Conservation (phyloP, 2,113 vertebrate genomes). For the Gulo gulo region DNA sequence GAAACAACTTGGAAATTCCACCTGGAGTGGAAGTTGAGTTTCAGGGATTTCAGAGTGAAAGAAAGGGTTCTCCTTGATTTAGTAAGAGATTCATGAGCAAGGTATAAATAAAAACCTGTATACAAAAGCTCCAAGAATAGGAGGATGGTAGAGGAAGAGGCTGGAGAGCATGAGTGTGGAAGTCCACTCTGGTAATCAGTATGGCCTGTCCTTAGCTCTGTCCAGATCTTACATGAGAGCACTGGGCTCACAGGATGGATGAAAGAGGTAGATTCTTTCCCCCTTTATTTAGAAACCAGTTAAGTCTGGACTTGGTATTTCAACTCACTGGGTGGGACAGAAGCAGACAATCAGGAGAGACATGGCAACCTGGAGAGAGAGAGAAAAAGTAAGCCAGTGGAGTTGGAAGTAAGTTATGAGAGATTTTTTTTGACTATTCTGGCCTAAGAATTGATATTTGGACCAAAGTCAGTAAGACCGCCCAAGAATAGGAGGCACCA, state of each 20-base stretch:
- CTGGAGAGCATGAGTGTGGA: background rate
- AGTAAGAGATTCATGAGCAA: background rate
- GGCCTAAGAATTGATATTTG: background rate
- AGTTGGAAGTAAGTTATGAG: background rate
- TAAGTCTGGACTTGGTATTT: background rate
- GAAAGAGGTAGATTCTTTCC: background rate
- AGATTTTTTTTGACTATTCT: background rate
- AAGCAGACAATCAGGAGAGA: background rate
- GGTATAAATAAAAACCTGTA: background rate
- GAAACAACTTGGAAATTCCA: background rate
- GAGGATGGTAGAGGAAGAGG: background rate
- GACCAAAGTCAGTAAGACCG: background rate
- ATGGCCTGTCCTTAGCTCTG: background rate
- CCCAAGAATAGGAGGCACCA: background rate
- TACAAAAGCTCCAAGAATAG: background rate
- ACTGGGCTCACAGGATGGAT: background rate
- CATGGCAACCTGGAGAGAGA: background rate
- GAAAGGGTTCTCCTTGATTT: background rate
- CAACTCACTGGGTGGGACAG: background rate
- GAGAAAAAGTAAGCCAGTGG: background rate
- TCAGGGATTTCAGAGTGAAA: background rate
- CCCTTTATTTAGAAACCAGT: background rate
- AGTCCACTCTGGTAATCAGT: background rate
- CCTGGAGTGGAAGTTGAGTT: background rate
- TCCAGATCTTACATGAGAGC: background rate